phyloP scores from a whole-genome alignment of 2,888 invertebrate species.

The Nipponacmea schrenckii region DNA sequence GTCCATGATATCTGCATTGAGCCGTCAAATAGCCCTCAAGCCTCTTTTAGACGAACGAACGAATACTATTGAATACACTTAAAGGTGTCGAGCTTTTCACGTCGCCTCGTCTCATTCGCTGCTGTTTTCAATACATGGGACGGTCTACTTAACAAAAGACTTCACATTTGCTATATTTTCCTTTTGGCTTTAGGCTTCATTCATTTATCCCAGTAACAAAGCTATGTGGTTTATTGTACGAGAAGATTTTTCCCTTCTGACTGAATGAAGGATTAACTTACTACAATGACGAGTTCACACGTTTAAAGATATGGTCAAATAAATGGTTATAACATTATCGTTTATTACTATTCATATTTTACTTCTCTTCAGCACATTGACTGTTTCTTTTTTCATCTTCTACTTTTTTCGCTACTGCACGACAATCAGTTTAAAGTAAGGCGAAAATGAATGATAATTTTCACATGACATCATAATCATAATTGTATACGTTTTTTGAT shows the following conservation, averaged over 20 bases:
- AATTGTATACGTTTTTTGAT: too few species aligned
- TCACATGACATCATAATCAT: too few species aligned
- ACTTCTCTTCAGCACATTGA: too few species aligned
- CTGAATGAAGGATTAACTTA: too few species aligned
- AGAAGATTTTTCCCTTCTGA: too few species aligned
- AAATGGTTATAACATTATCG: neutral
- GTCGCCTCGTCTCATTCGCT: neutral
- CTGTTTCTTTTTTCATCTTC: too few species aligned
- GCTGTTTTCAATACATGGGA: constrained; percentile 4
- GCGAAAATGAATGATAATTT: too few species aligned
- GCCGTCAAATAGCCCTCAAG: constrained; percentile 6
- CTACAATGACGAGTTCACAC: neutral
- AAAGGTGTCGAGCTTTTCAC: constrained; percentile 4
- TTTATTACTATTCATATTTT: too few species aligned
- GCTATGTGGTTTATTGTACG: neutral
- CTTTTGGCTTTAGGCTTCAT: constrained; percentile 3
- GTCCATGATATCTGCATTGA: constrained; percentile 6
- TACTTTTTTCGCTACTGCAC: too few species aligned
- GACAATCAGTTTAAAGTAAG: too few species aligned
- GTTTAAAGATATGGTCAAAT: neutral
- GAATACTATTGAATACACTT: neutral
- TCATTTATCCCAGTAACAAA: neutral
- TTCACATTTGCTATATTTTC: constrained; percentile 4
- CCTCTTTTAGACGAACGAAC: constrained; percentile 7
- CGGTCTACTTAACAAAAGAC: constrained; percentile 9